Conservation (phyloP, 2,113 vertebrate species). For the Vidua macroura region DNA sequence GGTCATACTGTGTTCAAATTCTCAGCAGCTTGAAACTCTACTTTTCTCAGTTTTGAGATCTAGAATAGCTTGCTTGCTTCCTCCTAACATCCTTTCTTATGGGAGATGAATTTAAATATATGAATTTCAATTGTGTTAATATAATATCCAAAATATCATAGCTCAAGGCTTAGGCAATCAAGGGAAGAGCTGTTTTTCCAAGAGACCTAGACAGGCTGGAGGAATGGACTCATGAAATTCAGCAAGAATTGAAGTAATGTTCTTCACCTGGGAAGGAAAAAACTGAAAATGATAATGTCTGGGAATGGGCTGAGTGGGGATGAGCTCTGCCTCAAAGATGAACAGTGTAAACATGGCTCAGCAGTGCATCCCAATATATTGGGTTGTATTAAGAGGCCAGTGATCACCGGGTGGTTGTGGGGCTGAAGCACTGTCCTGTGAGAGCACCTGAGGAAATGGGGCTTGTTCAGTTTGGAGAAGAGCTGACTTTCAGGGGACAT, state of each 20-base stretch:
- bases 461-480: not conserved
- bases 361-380: not conserved
- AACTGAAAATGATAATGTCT: not conserved
- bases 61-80: not conserved
- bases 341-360: not conserved
- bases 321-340: not conserved
- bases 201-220: not conserved
- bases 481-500: not conserved
- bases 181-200: not conserved
- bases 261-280: not conserved
- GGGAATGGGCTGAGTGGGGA: not conserved
- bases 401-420: not conserved
- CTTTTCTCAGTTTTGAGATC: not conserved
- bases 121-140: not conserved
- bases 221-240: not conserved
- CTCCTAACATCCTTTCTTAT: not conserved
- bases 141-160: not conserved
- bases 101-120: not conserved
- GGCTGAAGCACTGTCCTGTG: not conserved
- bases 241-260: not conserved
- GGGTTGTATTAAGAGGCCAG: not conserved
- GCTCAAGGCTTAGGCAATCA: not conserved
- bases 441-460: not conserved
- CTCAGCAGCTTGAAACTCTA: not conserved
- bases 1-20: not conserved